Percentiles rank a stretch among this genome's conserved stretches.
Evolutionary conservation across 2,797 vertebrate species (phyloP).

Genomic region (Tenualosa ilisha): DNA sequence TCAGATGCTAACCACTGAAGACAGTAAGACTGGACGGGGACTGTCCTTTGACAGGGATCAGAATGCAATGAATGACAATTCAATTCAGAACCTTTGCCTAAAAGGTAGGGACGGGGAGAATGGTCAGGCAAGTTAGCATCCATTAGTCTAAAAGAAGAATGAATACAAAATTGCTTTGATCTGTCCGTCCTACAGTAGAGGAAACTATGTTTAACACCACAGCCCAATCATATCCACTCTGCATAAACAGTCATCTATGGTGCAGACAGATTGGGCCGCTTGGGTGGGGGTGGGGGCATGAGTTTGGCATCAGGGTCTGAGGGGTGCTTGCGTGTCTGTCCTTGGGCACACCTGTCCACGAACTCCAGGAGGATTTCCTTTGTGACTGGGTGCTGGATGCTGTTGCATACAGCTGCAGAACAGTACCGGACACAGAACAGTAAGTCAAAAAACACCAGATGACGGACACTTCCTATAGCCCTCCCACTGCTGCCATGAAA

Average conservation of each 20-base stretch:
- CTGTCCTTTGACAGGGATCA: background rate
- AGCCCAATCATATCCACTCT: background rate
- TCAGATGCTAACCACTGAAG: background rate
- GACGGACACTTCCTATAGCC: constrained; percentile 39
- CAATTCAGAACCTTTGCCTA: background rate
- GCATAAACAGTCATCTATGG: constrained; percentile 57
- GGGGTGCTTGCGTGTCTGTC: constrained; percentile 81
- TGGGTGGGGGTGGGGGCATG: constrained; percentile 95
- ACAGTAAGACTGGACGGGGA: background rate
- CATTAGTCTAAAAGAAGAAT: background rate
- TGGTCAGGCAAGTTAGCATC: background rate
- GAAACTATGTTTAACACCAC: background rate
- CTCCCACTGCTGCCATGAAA: constrained; percentile 22
- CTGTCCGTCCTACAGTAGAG: background rate
- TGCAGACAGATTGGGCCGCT: constrained; percentile 80
- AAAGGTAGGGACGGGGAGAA: background rate
- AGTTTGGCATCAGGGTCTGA: constrained; percentile 89
- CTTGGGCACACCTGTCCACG: constrained; percentile 83
- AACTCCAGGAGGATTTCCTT: constrained; percentile 94
- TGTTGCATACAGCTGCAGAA: constrained; percentile 90
- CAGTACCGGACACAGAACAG: constrained; percentile 32
- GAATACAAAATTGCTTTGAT: background rate
- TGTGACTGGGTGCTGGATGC: constrained; percentile 93
- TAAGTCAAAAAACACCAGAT: constrained; percentile 46
- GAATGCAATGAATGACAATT: background rate